Conservation (phyloP, 1,140 invertebrate species). For the Hormaphis cornu region DNA sequence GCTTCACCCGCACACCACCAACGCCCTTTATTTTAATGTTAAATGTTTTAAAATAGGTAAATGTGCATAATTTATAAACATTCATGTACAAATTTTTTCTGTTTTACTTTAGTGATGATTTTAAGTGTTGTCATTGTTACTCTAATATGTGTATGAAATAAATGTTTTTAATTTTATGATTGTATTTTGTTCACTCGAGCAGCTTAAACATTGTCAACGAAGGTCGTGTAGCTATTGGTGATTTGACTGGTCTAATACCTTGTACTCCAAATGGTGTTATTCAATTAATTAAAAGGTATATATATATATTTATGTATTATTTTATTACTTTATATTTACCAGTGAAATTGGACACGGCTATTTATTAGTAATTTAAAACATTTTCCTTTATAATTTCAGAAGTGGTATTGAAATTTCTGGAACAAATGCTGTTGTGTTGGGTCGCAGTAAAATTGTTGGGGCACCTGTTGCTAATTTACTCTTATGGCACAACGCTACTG, state of each 20-base stretch:
- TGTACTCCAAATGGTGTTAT: slow-evolving; percentile 90
- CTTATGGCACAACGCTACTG: slow-evolving; percentile 93
- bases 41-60: too few species aligned
- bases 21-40: too few species aligned
- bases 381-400: slow-evolving; percentile 40
- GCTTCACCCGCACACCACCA: too few species aligned
- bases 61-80: too few species aligned
- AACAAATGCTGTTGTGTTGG: slow-evolving; percentile 83
- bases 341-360: too few species aligned
- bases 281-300: slow-evolving; percentile 72
- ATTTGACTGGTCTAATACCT: slow-evolving; percentile 76
- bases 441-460: slow-evolving; percentile 95
- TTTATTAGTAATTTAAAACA: neutral
- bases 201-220: slow-evolving; percentile 85
- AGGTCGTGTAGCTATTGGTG: slow-evolving; percentile 74
- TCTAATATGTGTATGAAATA: neutral
- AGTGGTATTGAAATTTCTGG: slow-evolving; percentile 71
- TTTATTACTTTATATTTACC: too few species aligned
- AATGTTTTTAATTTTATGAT: neutral
- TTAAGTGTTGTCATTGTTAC: neutral
- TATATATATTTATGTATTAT: slow-evolving; percentile 2
- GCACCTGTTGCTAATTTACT: slow-evolving; percentile 88
- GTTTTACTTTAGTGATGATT: too few species aligned
- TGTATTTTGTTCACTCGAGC: slow-evolving; percentile 36
- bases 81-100: too few species aligned